These are phyloP conservation scores for Acheta domesticus DNA, from an alignment of 2,888 invertebrate genomes.

Conservation along the genomic window DNA sequence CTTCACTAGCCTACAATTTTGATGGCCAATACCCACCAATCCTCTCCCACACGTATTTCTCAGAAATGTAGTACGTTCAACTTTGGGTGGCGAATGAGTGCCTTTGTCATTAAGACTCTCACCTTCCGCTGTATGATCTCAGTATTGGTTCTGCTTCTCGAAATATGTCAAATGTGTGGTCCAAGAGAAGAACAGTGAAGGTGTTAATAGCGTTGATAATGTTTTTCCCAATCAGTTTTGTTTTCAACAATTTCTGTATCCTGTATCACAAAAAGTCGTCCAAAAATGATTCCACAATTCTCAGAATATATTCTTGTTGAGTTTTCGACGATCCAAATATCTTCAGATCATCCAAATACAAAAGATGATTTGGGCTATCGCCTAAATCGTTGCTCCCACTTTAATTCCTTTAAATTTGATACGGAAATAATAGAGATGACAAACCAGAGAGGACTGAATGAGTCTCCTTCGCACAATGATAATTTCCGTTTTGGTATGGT, in stretches of 20 bases:
- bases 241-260: neutral
- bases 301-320: no score
- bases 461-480: no score
- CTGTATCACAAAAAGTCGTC: neutral
- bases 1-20: neutral
- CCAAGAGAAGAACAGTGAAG: neutral
- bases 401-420: no score
- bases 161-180: neutral
- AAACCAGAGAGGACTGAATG: no score
- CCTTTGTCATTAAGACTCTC: neutral
- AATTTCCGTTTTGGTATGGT: no score
- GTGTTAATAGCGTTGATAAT: neutral
- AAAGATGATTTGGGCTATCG: no score
- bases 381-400: no score
- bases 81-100: neutral
- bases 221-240: neutral
- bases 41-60: neutral
- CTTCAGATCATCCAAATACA: no score
- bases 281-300: no score
- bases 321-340: no score
- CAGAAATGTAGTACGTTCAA: neutral
- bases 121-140: neutral
- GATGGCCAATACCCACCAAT: neutral
- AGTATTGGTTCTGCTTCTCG: neutral
- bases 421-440: no score